Evolutionary conservation across 2,113 vertebrate genomes (phyloP).

Genomic region (Sinocyclocheilus rhinocerous): DNA sequence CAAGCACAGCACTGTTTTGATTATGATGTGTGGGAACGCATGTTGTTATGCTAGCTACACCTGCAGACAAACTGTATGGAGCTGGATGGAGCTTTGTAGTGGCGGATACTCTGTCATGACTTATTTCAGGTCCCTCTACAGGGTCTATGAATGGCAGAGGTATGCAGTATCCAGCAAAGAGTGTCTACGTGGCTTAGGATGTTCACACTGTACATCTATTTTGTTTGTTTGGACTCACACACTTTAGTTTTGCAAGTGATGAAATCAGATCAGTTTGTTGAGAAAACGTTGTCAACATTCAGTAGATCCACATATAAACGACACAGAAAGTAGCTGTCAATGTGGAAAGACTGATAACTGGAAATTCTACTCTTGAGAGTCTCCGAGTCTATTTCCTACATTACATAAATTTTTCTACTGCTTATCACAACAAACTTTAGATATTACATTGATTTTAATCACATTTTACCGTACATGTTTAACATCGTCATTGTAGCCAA

Average conservation of each 20-base stretch:
- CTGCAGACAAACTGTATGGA: conserved; percentile 40
- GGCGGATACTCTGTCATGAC: conserved; percentile 41
- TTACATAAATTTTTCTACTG: no score
- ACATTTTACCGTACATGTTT: no score
- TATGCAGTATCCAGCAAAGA: conserved; percentile 19
- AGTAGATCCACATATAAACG: background rate
- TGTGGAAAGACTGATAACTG: background rate
- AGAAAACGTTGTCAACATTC: background rate
- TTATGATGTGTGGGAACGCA: conserved; percentile 50
- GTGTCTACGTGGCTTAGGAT: background rate
- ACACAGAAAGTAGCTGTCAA: background rate
- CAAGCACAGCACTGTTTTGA: conserved; percentile 52
- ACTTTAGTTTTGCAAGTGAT: background rate
- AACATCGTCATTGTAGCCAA: no score
- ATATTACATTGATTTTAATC: no score
- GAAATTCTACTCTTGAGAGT: no score
- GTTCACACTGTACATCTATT: background rate
- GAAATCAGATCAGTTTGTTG: background rate
- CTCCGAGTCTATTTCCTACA: no score
- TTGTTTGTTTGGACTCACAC: background rate
- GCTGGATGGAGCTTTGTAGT: conserved; percentile 42
- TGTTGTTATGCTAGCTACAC: conserved; percentile 40
- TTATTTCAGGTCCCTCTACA: conserved; percentile 43
- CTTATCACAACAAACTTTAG: no score
- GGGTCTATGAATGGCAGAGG: conserved; percentile 42